Conservation (phyloP, 2,888 invertebrate species). For the Lepidochrysops patricia region DNA sequence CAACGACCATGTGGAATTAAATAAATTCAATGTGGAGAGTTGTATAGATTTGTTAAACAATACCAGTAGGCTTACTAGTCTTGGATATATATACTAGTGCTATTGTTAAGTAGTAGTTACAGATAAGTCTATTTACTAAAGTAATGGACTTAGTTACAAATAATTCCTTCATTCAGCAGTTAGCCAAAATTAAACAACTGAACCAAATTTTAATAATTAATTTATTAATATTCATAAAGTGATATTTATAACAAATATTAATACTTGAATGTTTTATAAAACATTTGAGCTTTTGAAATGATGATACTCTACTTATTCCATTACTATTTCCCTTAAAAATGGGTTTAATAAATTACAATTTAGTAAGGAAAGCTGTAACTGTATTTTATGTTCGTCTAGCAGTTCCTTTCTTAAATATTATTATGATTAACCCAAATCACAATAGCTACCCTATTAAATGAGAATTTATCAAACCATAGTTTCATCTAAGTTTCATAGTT, state of each 20-base stretch:
- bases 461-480: no score
- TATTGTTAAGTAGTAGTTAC: constrained; percentile 10
- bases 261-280: background rate
- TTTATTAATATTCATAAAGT: background rate
- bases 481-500: no score
- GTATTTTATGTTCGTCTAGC: no score
- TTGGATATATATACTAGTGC: constrained; percentile 24
- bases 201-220: background rate
- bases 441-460: no score
- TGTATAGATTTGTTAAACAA: constrained; percentile 54
- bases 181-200: background rate
- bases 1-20: constrained; percentile 56
- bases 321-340: no score
- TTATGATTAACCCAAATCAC: no score
- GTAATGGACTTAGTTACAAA: background rate
- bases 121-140: background rate
- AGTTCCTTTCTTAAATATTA: no score
- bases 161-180: background rate
- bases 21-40: constrained; percentile 58
- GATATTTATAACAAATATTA: background rate
- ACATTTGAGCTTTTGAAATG: no score
- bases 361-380: no score
- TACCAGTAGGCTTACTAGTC: constrained; percentile 53
- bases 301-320: no score
- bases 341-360: no score